phyloP scores from a whole-genome alignment of 2,797 vertebrate genomes.

The Crypturellus tataupa region DNA sequence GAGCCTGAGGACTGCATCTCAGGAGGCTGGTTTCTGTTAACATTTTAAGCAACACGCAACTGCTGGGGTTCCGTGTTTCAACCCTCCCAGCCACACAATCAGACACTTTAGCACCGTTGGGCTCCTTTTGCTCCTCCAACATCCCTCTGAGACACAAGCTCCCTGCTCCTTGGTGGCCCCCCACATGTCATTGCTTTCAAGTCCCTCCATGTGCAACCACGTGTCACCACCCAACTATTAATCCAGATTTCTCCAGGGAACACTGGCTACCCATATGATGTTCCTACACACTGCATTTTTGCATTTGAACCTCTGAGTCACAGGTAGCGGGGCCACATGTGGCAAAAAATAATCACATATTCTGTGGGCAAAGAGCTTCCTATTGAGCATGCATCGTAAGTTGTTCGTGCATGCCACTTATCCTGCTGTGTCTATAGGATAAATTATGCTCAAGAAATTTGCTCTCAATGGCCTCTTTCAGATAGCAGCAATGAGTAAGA shows the following conservation, averaged over 20 bases:
- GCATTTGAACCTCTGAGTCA: neutral
- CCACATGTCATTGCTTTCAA: neutral
- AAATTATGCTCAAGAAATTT: constrained; percentile 46
- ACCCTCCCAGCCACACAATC: neutral
- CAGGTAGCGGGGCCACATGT: neutral
- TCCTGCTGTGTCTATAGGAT: neutral
- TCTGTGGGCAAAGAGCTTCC: neutral
- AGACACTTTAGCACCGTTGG: neutral
- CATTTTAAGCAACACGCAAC: neutral
- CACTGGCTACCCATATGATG: neutral
- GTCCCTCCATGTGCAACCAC: neutral
- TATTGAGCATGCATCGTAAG: rapidly evolving
- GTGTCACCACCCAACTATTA: neutral
- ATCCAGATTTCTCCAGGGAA: neutral
- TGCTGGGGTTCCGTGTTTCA: neutral
- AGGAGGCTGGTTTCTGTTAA: too few species aligned
- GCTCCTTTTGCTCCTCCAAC: neutral
- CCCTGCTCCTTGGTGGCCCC: rapidly evolving
- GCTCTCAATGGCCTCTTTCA: constrained; percentile 56
- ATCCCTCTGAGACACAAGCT: neutral
- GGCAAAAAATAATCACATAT: rapidly evolving
- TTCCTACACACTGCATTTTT: neutral
- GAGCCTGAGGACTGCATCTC: too few species aligned
- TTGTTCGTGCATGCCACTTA: neutral
- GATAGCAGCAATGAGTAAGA: constrained; percentile 51